Percentiles rank a stretch among this genome's conserved stretches.
These are phyloP conservation scores for Sarcophaga rosellei DNA, from an alignment of 2,888 invertebrate genomes.

Conservation along the genomic window DNA sequence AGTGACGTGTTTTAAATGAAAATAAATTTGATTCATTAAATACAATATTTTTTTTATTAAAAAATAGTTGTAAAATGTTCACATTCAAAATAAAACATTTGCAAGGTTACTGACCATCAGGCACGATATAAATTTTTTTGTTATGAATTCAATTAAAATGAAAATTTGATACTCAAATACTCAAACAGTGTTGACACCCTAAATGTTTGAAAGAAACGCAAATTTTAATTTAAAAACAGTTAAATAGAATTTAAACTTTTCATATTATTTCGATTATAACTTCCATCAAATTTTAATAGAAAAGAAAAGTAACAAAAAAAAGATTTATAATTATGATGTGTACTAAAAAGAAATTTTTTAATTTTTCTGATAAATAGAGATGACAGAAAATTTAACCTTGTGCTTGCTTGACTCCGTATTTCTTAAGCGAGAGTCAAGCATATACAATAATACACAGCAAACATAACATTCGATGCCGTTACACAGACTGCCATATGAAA, in stretches of 20 bases:
- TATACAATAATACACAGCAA: no score
- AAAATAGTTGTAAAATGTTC: neutral
- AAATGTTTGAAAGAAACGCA: slow-evolving; percentile 8
- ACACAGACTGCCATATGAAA: no score
- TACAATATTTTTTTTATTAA: neutral
- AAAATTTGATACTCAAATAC: slow-evolving; percentile 25
- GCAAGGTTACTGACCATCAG: slow-evolving; percentile 38
- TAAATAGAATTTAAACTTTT: neutral
- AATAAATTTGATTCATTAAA: neutral
- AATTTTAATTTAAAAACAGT: neutral
- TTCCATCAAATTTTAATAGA: no score
- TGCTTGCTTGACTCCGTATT: no score
- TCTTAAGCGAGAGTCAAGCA: no score
- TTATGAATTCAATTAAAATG: slow-evolving; percentile 39
- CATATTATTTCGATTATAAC: no score
- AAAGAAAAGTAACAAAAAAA: no score
- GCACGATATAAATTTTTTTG: slow-evolving; percentile 9
- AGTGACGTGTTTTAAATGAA: neutral
- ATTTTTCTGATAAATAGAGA: no score
- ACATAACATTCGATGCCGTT: no score
- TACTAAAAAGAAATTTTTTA: no score
- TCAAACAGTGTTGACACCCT: slow-evolving; percentile 9
- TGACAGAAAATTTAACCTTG: no score
- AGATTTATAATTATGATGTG: no score
- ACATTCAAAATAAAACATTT: neutral